Evolutionary conservation across 2,888 invertebrate species (phyloP), one percentile per base, ranked within the genome.

Genomic region (Rhamphomyia laevipes): DNA sequence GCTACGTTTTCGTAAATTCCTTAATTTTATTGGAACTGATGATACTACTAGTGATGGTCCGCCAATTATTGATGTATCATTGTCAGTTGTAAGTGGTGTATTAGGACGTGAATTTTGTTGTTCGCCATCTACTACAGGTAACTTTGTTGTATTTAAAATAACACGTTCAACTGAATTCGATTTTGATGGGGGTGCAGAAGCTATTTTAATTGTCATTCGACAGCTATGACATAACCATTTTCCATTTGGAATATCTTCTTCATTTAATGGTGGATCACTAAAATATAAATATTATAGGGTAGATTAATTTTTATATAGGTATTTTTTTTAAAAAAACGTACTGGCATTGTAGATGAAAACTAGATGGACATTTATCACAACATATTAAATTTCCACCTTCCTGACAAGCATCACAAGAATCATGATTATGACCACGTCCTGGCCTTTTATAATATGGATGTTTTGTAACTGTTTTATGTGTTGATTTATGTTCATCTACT

Each of bases 311-410:
- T n/a, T n/a, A n/a, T 21, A 27, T 27, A 27, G 7, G 4, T 27
- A 17, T 15, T 10, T 15, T 17, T 35, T 27, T 30, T 50, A 58
- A 75, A 81, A 82, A 27, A 27, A 27, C 9, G 9, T 72, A 94
- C 93, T 95, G 92, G 81, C 96, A 97, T 59, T 86, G 82, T 51
- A 94, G 76, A 73, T 97, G 96, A 72, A 96, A 97, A 54, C 94
- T 92, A 30, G 92, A 90, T 1, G 94, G 93, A 62, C 96, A 97
- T 55, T 85, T 84, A 69, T 96, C 95, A 67, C 96, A 97, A 70
- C 94, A 95, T 51, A 97, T 82, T 35, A 97, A 74, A 68, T 93
- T 92, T 3, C 96, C 95, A 31, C 93, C 93, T 74, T 95, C 95
- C 47, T 84, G 81, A 67, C 96, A 96, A 48, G 91, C 87, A 73